Base-by-base conservation (phyloP, 1,140 invertebrate genomes). In the Rhyzopertha dominica region DNA sequence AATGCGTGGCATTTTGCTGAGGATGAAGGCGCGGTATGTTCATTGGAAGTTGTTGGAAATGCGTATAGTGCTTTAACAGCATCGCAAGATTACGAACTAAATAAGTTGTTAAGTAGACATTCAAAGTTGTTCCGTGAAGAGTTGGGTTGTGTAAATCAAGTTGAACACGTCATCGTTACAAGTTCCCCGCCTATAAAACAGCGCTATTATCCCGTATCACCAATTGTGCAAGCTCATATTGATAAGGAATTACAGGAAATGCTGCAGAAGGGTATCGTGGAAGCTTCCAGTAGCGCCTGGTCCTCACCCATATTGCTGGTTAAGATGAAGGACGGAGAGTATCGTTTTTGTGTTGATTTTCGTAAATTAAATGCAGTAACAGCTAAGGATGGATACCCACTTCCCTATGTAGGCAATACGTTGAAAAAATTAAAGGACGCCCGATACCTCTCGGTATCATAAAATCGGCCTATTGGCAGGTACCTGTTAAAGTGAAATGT, bases 391-490 rank as follows among this genome's bases (percentile, higher is more conserved):
- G n/a, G n/a, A n/a, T n/a, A n/a, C n/a, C n/a, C n/a, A n/a, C n/a
- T n/a, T n/a, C n/a, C n/a, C n/a, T n/a, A n/a, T n/a, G n/a, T n/a
- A n/a, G n/a, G n/a, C n/a, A n/a, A n/a, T n/a, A n/a, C n/a, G n/a
- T n/a, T n/a, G n/a, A n/a, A n/a, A n/a, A n/a, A n/a, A n/a, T n/a
- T n/a, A n/a, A n/a, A n/a, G n/a, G n/a, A n/a, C n/a, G n/a, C n/a
- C n/a, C n/a, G n/a, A n/a, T n/a, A n/a, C n/a, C n/a, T n/a, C n/a
- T n/a, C n/a, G n/a, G n/a, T n/a, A n/a, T n/a, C 41, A 38, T 67
- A n/a, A 61, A 60, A 34, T 49, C 58, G 31, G 62, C 58, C 0
- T 66, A 58, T 35, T 62, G 58, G 56, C 62, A 72, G 42, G 56
- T 70, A 4, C 54, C 53, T 0, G 14, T 71, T 4, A 46, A 43